Conservation (phyloP, 2,888 invertebrate genomes). For the Heliconius hortense region DNA sequence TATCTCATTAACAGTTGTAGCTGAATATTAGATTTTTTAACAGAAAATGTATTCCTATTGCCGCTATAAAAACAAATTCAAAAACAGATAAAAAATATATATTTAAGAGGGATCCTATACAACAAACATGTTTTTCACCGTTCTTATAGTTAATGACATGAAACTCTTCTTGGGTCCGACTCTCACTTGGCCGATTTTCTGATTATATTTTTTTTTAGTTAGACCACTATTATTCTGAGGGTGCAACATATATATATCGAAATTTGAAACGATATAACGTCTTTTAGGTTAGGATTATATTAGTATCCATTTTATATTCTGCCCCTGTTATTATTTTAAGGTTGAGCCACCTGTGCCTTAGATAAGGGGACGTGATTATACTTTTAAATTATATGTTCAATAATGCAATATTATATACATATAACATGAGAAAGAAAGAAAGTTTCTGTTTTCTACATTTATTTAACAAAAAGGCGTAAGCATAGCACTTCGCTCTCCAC, state of each 20-base stretch:
- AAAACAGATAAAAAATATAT: too few species aligned
- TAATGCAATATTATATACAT: not conserved
- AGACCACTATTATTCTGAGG: not conserved
- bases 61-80: too few species aligned
- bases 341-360: slow-evolving; percentile 6
- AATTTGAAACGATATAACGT: not conserved
- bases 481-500: too few species aligned
- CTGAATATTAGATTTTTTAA: too few species aligned
- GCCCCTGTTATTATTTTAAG: slow-evolving; percentile 10
- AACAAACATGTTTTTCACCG: too few species aligned
- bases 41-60: too few species aligned
- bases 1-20: too few species aligned
- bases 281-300: not conserved
- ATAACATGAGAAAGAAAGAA: not conserved
- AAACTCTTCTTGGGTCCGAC: not conserved
- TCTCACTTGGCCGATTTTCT: not conserved
- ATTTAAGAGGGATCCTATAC: too few species aligned
- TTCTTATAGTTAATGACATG: too few species aligned
- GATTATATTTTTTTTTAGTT: too few species aligned
- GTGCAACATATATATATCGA: not conserved
- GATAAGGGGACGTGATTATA: not conserved
- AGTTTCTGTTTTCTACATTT: not conserved
- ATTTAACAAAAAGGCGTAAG: not conserved
- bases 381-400: not conserved
- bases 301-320: slow-evolving; percentile 13